Conservation (phyloP, 2,888 invertebrate genomes). For the Pyrochroa serraticornis region DNA sequence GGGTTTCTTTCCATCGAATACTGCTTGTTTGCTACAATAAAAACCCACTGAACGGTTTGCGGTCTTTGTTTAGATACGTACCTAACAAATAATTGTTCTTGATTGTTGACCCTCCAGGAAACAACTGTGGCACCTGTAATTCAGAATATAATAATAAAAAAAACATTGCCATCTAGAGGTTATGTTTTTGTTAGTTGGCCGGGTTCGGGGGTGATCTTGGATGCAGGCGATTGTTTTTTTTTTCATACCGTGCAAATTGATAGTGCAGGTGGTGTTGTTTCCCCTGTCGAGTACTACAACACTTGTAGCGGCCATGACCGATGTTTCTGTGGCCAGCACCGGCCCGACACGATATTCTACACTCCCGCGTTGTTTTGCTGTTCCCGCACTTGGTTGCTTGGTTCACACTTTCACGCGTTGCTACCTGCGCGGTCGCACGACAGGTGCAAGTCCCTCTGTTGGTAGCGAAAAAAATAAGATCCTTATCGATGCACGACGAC, state of each 20-base stretch:
- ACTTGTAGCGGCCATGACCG: conserved; percentile 79
- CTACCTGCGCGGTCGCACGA: conserved; percentile 54
- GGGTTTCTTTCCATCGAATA: conserved; percentile 95
- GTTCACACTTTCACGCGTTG: conserved; percentile 47
- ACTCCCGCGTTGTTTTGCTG: conserved; percentile 44
- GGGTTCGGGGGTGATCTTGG: neutral
- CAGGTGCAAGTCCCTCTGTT: conserved; percentile 56
- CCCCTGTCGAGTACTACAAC: conserved; percentile 94
- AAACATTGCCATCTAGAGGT: conserved; percentile 36
- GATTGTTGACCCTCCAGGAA: conserved; percentile 95
- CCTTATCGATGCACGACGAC: conserved; percentile 24
- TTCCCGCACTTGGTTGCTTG: conserved; percentile 46
- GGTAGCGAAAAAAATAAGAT: conserved; percentile 48
- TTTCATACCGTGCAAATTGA: conserved; percentile 90
- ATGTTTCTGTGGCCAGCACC: conserved; percentile 39
- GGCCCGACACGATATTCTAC: conserved; percentile 53
- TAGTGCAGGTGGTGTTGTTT: conserved; percentile 95
- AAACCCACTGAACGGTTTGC: neutral
- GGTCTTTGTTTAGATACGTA: conserved; percentile 57
- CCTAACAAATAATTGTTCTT: conserved; percentile 97
- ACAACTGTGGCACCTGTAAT: conserved; percentile 91
- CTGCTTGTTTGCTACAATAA: conserved; percentile 83
- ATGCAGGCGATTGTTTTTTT: conserved; percentile 1
- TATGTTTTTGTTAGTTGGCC: conserved; percentile 45
- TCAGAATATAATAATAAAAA: conserved; percentile 6